phyloP scores from a whole-genome alignment of 2,797 vertebrate species.

The Mus spretus region DNA sequence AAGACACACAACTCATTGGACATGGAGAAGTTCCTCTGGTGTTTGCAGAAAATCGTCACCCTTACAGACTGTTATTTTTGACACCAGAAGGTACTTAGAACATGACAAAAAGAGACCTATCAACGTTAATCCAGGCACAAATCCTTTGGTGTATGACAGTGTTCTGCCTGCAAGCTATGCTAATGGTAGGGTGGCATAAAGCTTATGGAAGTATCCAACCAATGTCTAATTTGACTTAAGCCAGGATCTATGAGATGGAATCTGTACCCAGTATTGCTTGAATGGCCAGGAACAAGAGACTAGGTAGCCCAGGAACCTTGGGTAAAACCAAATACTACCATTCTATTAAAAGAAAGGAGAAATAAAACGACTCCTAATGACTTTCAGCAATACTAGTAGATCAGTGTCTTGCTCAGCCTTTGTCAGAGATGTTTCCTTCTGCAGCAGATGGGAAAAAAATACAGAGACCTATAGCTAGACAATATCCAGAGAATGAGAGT shows the following conservation, averaged over 20 bases:
- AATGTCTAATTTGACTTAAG: background rate
- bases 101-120: background rate
- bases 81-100: background rate
- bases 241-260: background rate
- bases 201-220: background rate
- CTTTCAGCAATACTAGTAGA: background rate
- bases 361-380: background rate
- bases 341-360: background rate
- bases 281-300: background rate
- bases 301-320: background rate
- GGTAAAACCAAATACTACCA: background rate
- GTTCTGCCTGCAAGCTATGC: background rate
- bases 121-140: background rate
- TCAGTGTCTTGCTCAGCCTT: background rate
- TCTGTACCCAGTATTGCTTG: background rate
- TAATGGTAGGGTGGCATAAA: background rate
- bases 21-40: background rate
- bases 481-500: background rate
- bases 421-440: background rate
- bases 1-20: background rate
- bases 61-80: too few species aligned
- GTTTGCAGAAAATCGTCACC: background rate
- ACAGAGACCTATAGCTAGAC: background rate
- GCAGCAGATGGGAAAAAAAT: background rate
- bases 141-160: background rate